A percentile compares a stretch with the other conserved stretches of the same genome.
phyloP scores from a whole-genome alignment of 1,140 invertebrate genomes.

The Arctopsyche grandis region DNA sequence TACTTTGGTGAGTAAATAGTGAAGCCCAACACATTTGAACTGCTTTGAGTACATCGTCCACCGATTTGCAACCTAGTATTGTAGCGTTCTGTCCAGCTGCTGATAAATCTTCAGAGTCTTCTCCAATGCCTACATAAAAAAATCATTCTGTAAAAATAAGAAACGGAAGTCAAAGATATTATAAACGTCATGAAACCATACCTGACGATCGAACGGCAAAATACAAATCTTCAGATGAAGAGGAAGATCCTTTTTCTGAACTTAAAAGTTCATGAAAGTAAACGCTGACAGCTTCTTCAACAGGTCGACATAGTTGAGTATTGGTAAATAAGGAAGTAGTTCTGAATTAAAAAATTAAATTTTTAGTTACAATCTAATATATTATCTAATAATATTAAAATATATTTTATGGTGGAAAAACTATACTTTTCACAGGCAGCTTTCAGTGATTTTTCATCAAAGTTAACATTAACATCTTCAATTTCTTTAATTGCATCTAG shows the following conservation, averaged over 20 bases:
- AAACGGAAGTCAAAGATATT: neutral
- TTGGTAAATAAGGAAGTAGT: constrained; percentile 56
- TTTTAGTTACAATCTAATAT: too few species aligned
- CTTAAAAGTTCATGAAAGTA: constrained; percentile 53
- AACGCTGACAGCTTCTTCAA: constrained; percentile 57
- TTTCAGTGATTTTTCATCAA: constrained; percentile 59
- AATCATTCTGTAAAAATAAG: neutral
- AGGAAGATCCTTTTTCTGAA: constrained; percentile 18
- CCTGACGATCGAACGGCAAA: constrained; percentile 68
- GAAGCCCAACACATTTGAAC: constrained; percentile 83
- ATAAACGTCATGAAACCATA: constrained; percentile 70
- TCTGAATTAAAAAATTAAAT: constrained; percentile 50
- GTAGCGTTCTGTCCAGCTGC: constrained; percentile 89
- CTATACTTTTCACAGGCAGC: constrained; percentile 59
- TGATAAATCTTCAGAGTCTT: constrained; percentile 81
- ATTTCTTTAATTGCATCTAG: constrained; percentile 59
- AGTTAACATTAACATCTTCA: constrained; percentile 58
- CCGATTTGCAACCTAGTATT: constrained; percentile 71
- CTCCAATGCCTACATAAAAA: constrained; percentile 69
- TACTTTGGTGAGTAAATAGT: constrained; percentile 77
- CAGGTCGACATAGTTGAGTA: constrained; percentile 57
- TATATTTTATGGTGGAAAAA: too few species aligned
- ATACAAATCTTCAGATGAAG: constrained; percentile 53
- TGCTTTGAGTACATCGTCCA: constrained; percentile 67
- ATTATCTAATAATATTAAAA: too few species aligned